Percentiles rank a stretch among this genome's conserved stretches.
These are phyloP conservation scores for Thamnophis elegans DNA, from an alignment of 2,797 vertebrate species.

Conservation along the genomic window DNA sequence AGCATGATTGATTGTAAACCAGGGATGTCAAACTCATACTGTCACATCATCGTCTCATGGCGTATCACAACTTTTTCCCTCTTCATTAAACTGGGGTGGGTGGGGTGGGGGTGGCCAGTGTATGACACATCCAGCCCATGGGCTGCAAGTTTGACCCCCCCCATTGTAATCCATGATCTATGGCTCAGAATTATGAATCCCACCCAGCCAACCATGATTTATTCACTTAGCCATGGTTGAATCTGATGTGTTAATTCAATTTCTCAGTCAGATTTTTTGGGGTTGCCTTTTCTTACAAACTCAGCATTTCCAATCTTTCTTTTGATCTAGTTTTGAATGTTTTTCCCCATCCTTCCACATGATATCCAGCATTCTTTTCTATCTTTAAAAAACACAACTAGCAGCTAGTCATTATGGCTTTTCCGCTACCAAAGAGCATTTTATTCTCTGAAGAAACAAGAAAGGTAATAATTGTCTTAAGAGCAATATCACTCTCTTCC, in stretches of 20 bases:
- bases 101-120: no score
- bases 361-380: neutral
- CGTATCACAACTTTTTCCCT: no score
- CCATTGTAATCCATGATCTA: neutral
- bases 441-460: slow-evolving; percentile 16
- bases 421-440: neutral
- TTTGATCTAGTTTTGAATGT: neutral
- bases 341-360: neutral
- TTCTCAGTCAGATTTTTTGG: neutral
- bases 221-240: neutral
- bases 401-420: rapidly evolving
- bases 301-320: neutral
- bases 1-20: neutral
- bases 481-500: neutral
- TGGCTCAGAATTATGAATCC: neutral
- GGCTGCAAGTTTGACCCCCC: no score
- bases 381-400: neutral
- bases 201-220: neutral
- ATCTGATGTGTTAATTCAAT: neutral
- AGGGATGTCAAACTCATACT: no score
- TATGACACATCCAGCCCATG: no score
- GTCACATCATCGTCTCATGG: no score
- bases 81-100: no score
- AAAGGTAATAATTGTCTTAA: neutral
- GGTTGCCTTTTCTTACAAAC: neutral